Evolutionary conservation across 2,888 invertebrate genomes (phyloP), one percentile per base, ranked within the genome.

Genomic region (Drosophila parthenogenetica): DNA sequence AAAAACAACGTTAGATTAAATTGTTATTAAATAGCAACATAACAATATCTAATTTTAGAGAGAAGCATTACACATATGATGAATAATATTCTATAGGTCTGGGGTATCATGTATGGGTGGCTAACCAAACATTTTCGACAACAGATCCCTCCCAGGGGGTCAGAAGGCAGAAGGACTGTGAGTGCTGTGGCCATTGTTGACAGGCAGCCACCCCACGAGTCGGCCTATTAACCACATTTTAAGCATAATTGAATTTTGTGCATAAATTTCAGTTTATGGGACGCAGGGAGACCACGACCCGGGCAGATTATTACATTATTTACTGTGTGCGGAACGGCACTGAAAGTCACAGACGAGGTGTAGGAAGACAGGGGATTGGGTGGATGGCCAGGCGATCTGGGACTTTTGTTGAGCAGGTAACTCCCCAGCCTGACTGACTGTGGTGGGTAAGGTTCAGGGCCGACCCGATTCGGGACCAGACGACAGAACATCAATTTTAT

Each of bases 221-320:
- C 83, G 80, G 88, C 84, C 84, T 85, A 88, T 85, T 85, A 85
- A 85, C 84, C 84, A 85, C 84, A 85, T 85, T 85, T 85, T 85
- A 85, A 88, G 84, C 84, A 85, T 85, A 85, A 85, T 85, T 85
- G 84, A 85, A 85, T 85, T 85, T 86, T 73, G 80, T 88, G 84
- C 84, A 85, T 85, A 85, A 85, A 85, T 85, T 88, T 88, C 74
- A 76, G 84, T 88, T 85, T 85, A 85, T 85, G 84, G 89, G 86
- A 69, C 77, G 81, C 77, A 64, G 78, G 76, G 88, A 84, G 86
- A 86, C 87, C 76, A 82, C 86, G 77, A 75, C 87, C 83, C 62
- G 61, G 61, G 62, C 88, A 88, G 84, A 88, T 85, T 85, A 85
- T 85, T 85, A 85, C 87, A 88, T 85, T 85, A 85, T 85, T 88